A percentile compares a stretch with the other conserved stretches of the same genome.
phyloP scores from a whole-genome alignment of 2,113 vertebrate genomes.

The Uria aalge region DNA sequence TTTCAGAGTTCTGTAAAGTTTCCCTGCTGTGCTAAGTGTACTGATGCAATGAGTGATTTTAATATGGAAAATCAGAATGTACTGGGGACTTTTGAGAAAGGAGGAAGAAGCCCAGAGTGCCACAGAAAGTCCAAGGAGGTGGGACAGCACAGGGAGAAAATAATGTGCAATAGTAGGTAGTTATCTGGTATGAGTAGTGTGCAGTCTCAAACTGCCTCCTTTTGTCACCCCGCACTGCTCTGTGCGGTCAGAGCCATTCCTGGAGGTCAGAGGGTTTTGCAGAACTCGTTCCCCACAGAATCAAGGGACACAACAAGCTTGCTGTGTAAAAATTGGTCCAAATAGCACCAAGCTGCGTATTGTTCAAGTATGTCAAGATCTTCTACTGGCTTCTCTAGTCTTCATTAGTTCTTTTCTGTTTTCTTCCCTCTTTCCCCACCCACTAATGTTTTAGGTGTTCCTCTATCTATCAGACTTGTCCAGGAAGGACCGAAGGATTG shows the following conservation, averaged over 20 bases:
- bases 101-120: neutral
- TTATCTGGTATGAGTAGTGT: neutral
- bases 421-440: neutral
- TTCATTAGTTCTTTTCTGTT: neutral
- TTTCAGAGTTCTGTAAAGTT: neutral
- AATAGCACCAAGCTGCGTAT: neutral
- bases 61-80: neutral
- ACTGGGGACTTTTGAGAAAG: neutral
- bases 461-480: constrained; percentile 82
- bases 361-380: neutral
- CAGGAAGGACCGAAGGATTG: constrained; percentile 79
- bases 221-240: neutral
- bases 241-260: neutral
- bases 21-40: neutral
- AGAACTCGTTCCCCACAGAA: neutral
- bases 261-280: neutral
- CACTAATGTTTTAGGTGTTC: constrained; percentile 65
- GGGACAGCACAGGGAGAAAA: neutral
- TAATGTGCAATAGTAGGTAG: neutral
- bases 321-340: neutral
- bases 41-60: neutral
- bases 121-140: neutral
- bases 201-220: neutral
- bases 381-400: neutral
- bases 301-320: neutral